Evolutionary conservation across 2,888 invertebrate species (phyloP).

Genomic region (Tineola bisselliella): DNA sequence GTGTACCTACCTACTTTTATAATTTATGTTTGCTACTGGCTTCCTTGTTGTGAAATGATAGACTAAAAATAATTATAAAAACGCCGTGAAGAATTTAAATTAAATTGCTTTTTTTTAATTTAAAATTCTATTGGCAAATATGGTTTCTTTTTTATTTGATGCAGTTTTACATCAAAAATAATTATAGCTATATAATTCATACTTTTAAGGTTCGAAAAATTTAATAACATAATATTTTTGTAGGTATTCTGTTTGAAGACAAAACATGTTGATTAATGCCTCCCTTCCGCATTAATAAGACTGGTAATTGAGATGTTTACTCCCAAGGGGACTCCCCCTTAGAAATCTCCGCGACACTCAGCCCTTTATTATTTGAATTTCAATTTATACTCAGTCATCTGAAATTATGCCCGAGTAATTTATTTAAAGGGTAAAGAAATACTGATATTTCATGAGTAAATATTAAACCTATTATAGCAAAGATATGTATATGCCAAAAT

Average conservation of each 20-base stretch:
- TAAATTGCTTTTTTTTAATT: too few species aligned
- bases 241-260: background rate
- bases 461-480: too few species aligned
- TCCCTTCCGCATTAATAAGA: slow-evolving; percentile 55
- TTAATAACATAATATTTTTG: background rate
- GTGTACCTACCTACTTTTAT: background rate
- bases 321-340: slow-evolving; percentile 27
- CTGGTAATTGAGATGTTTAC: slow-evolving; percentile 65
- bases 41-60: too few species aligned
- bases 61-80: too few species aligned
- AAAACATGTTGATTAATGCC: slow-evolving; percentile 34
- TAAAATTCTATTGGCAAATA: too few species aligned
- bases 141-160: too few species aligned
- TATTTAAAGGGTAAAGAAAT: background rate
- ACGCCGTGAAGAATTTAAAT: too few species aligned
- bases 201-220: background rate
- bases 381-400: slow-evolving; percentile 57
- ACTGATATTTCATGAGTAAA: too few species aligned
- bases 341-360: slow-evolving; percentile 24
- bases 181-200: background rate
- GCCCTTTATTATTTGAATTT: slow-evolving; percentile 42
- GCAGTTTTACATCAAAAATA: too few species aligned
- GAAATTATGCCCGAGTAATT: slow-evolving; percentile 32
- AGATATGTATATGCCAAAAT: too few species aligned
- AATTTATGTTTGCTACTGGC: background rate